Evolutionary conservation across 2,797 vertebrate species (phyloP).

Genomic region (Antennarius maculatus): DNA sequence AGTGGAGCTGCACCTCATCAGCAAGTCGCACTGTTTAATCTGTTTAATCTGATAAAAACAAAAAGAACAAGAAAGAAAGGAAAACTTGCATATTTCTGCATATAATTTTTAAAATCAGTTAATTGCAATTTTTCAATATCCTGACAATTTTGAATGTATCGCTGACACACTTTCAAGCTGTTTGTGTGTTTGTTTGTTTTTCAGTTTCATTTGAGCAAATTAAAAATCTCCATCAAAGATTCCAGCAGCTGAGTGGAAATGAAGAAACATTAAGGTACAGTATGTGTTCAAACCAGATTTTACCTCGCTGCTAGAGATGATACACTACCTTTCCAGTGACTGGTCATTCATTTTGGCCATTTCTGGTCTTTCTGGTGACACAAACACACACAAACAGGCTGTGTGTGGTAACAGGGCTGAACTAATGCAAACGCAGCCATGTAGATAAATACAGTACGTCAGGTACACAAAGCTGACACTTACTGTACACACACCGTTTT

Average conservation of each 20-base stretch:
- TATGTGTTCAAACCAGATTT: constrained; percentile 18
- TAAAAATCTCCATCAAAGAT: constrained; percentile 87
- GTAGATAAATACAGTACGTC: constrained; percentile 25
- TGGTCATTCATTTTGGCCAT: constrained; percentile 32
- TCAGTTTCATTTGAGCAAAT: constrained; percentile 93
- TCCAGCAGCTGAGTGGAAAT: constrained; percentile 87
- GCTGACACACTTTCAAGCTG: neutral
- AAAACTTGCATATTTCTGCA: neutral
- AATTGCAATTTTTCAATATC: neutral
- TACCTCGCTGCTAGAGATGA: neutral
- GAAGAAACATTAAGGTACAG: constrained; percentile 87
- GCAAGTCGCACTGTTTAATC: neutral
- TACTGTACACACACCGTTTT: neutral
- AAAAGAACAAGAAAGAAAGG: neutral
- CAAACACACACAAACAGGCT: constrained; percentile 7
- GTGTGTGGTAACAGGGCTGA: constrained; percentile 20
- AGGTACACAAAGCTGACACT: constrained; percentile 6
- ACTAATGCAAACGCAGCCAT: constrained; percentile 22
- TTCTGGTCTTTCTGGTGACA: constrained; percentile 19
- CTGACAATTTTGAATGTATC: neutral
- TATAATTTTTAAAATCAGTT: neutral
- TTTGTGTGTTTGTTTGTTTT: constrained; percentile 7
- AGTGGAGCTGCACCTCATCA: constrained; percentile 3
- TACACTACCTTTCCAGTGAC: neutral
- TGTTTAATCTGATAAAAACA: neutral